A percentile compares a stretch with the other conserved stretches of the same genome.
phyloP scores from a whole-genome alignment of 2,888 invertebrate species.

The Steromphala cineraria region DNA sequence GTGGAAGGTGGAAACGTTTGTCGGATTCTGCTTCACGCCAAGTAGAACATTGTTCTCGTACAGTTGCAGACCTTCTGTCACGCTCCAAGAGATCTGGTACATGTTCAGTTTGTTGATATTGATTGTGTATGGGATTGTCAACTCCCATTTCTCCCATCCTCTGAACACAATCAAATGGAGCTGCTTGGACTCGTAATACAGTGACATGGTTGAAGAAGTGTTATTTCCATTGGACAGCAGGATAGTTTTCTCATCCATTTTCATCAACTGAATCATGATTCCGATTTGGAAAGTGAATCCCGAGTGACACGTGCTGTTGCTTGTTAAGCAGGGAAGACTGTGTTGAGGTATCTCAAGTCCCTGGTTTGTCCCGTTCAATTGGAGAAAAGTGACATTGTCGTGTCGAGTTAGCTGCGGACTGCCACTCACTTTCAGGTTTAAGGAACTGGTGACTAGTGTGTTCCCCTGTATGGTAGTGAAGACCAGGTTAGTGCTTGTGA shows the following conservation, averaged over 20 bases:
- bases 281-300: conserved; percentile 1
- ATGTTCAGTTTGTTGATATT: background rate
- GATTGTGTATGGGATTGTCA: background rate
- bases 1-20: background rate
- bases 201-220: background rate
- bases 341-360: background rate
- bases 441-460: background rate
- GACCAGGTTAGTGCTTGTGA: no score
- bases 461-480: no score
- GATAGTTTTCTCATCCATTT: background rate
- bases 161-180: background rate
- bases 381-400: background rate
- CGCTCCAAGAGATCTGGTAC: background rate
- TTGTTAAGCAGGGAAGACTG: background rate
- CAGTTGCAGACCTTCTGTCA: background rate
- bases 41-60: background rate
- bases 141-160: background rate
- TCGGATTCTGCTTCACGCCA: background rate
- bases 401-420: background rate
- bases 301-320: background rate
- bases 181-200: background rate
- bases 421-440: background rate
- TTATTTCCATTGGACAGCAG: background rate
- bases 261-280: background rate
- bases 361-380: background rate